Conservation (phyloP, 1,140 invertebrate genomes). For the Drosophila lowei region DNA sequence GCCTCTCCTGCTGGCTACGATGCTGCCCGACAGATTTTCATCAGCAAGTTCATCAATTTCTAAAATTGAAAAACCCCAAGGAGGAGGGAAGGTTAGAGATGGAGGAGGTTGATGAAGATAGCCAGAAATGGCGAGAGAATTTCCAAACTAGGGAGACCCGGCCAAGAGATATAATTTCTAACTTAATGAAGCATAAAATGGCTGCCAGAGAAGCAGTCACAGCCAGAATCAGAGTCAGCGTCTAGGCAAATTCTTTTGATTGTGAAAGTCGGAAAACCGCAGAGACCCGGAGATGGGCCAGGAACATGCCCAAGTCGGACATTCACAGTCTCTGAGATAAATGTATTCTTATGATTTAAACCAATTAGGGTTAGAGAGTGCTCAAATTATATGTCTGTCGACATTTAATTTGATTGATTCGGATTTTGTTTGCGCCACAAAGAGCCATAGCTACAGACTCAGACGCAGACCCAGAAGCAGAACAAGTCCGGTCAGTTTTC, state of each 20-base stretch:
- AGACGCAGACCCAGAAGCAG: no score
- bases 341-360: constrained; percentile 32
- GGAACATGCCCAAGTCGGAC: constrained; percentile 4
- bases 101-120: constrained; percentile 50
- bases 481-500: constrained; percentile 5
- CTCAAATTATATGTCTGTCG: constrained; percentile 58
- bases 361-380: constrained; percentile 23
- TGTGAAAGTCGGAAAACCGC: constrained; percentile 46
- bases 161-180: constrained; percentile 73
- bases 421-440: constrained; percentile 33
- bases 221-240: constrained; percentile 1
- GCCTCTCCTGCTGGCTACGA: constrained; percentile 10
- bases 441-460: no score
- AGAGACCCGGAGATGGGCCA: constrained; percentile 10
- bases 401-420: constrained; percentile 54
- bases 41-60: constrained; percentile 70
- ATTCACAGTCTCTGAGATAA: constrained; percentile 6
- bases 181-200: constrained; percentile 79
- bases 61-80: constrained; percentile 55
- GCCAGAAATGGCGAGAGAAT: constrained; percentile 43
- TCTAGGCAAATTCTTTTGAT: constrained; percentile 45
- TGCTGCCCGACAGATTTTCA: constrained; percentile 58
- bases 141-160: constrained; percentile 26
- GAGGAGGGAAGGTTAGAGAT: constrained; percentile 22
- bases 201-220: constrained; percentile 27